Conservation (phyloP, 2,888 invertebrate genomes). For the Erpobdella octoculata region DNA sequence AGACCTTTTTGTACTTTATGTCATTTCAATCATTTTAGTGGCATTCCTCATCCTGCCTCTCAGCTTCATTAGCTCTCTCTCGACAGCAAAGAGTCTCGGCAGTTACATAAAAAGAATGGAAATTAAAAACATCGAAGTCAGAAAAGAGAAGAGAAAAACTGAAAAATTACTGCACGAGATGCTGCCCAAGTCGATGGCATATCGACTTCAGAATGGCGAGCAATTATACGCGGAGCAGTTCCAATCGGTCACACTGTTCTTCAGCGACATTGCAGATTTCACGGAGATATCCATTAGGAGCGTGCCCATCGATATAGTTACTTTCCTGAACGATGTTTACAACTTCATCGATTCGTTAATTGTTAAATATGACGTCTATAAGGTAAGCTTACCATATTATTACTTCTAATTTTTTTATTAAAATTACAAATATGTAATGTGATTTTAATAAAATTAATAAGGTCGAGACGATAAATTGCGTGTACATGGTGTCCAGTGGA, state of each 20-base stretch:
- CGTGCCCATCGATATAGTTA: constrained; percentile 31
- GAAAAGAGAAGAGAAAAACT: constrained; percentile 29
- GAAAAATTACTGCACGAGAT: constrained; percentile 31
- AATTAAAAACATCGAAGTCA: constrained; percentile 24
- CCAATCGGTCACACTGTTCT: constrained; percentile 32
- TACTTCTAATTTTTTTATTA: not conserved
- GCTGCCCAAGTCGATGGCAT: constrained; percentile 29
- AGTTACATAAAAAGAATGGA: constrained; percentile 25
- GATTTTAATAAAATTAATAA: not conserved
- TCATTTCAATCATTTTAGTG: constrained; percentile 3
- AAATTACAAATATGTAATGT: not conserved
- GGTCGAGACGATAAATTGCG: constrained; percentile 34
- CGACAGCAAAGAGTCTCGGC: constrained; percentile 23
- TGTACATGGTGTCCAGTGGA: constrained; percentile 35
- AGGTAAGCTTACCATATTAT: constrained; percentile 12
- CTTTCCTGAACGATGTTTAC: constrained; percentile 34
- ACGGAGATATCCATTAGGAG: constrained; percentile 29
- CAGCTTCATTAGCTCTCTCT: constrained; percentile 5
- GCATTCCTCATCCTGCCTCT: constrained; percentile 21
- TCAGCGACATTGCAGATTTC: constrained; percentile 35
- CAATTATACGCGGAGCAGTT: constrained; percentile 30
- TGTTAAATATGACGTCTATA: constrained; percentile 32
- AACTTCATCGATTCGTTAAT: constrained; percentile 34
- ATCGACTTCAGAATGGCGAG: constrained; percentile 29
- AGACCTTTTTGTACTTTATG: constrained; percentile 11